phyloP scores from a whole-genome alignment of 1,140 invertebrate genomes.

The Bombus superbus region DNA sequence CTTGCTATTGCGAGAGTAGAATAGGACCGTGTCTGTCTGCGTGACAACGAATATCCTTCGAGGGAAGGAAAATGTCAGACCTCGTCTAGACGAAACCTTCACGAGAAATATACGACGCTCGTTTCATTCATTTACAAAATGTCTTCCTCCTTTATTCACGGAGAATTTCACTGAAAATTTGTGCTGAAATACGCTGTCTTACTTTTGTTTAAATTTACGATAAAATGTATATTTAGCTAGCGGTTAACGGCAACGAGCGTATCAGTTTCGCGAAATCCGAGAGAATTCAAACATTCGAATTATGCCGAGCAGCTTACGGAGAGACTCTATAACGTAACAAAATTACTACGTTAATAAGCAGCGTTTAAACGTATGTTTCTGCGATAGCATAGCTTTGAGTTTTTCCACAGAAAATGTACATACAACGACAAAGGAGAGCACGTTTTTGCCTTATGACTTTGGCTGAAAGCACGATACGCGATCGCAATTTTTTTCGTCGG shows the following conservation, averaged over 20 bases:
- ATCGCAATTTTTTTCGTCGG: background rate
- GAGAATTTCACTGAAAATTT: background rate
- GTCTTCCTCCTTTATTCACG: background rate
- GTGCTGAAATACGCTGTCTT: background rate
- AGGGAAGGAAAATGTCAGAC: constrained; percentile 21
- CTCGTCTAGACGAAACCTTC: constrained; percentile 10
- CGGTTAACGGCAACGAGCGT: too few relatives aligned
- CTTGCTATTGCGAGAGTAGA: background rate
- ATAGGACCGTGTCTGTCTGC: constrained; percentile 22
- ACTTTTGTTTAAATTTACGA: background rate
- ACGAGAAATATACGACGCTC: background rate
- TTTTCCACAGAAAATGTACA: too few relatives aligned
- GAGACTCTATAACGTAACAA: too few relatives aligned
- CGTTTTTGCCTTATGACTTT: background rate
- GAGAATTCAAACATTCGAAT: background rate
- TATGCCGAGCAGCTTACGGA: background rate
- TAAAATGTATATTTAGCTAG: background rate
- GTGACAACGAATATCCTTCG: constrained; percentile 13
- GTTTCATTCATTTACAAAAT: background rate
- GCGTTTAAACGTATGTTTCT: too few relatives aligned
- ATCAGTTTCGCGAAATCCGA: background rate
- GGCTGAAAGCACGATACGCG: background rate
- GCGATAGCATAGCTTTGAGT: too few relatives aligned
- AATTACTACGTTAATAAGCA: too few relatives aligned
- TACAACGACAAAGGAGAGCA: background rate